Evolutionary conservation across 2,113 vertebrate species (phyloP).

Genomic region (Xyrauchen texanus): DNA sequence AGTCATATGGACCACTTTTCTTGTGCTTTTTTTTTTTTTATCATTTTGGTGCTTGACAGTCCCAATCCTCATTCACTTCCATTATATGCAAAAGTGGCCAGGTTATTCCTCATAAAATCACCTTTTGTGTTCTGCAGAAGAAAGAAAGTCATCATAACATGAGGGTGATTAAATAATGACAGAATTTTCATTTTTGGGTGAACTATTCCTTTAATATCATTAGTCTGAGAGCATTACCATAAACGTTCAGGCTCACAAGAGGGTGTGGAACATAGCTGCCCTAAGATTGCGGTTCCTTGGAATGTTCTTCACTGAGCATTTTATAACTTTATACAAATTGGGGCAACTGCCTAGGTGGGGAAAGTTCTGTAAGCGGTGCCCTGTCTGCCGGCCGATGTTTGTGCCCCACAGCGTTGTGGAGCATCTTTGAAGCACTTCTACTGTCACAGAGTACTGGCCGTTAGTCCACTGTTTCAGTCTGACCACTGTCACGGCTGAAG

Average conservation of each 20-base stretch:
- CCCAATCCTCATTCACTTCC: too few species aligned
- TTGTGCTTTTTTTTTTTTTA: too few species aligned
- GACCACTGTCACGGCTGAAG: slow-evolving; percentile 66
- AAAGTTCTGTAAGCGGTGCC: slow-evolving; percentile 52
- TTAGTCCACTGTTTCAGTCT: slow-evolving; percentile 58
- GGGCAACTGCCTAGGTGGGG: slow-evolving; percentile 53
- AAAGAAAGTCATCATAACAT: too few species aligned
- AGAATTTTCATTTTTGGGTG: too few species aligned
- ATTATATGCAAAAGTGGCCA: too few species aligned
- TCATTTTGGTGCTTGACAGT: too few species aligned
- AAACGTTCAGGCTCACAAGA: slow-evolving; percentile 62
- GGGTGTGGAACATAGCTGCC: slow-evolving; percentile 70
- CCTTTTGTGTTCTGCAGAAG: too few species aligned
- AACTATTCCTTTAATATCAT: too few species aligned
- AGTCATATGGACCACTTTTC: too few species aligned
- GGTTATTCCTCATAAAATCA: too few species aligned
- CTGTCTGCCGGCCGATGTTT: slow-evolving; percentile 48
- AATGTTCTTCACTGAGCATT: slow-evolving; percentile 57
- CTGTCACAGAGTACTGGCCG: slow-evolving; percentile 64
- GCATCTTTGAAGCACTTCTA: slow-evolving; percentile 71
- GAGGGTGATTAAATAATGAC: too few species aligned
- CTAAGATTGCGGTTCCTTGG: slow-evolving; percentile 63
- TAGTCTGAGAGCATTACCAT: not conserved
- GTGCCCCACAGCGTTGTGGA: slow-evolving; percentile 67
- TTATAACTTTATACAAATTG: slow-evolving; percentile 62